Base-by-base conservation (phyloP, 2,888 invertebrate species). In the Criorhina ranunculi region DNA sequence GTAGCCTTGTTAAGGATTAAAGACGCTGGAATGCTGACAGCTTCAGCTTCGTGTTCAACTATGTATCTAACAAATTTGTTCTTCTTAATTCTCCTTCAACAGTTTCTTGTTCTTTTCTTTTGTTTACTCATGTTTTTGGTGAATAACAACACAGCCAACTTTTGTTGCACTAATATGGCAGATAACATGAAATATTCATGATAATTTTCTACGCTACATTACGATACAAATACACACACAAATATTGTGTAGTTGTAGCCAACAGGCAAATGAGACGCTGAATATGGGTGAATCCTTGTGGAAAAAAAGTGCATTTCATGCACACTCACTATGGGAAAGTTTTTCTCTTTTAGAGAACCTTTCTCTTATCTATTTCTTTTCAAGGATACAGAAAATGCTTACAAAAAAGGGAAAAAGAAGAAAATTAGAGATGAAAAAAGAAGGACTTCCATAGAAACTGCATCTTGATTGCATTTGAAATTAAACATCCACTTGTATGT, bases 381-480 rank as follows among this genome's bases (percentile, higher is more conserved):
- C 60, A 60, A 79, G 62, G 69, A 57, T 57, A 75, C n/a, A 70
- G 51, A 51, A 42, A 69, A 37, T 15, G n/a, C n/a, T 40, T 12
- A 24, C 11, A 9, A 15, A 35, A 40, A 40, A 57, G 40, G 12
- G 4, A 44, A 53, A 29, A 51, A 35, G 37, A 11, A 35, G 4
- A 44, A 53, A 29, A 51, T 19, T 24, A 11, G 19, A 42, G 15
- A 31, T 17, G 33, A 6, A 40, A 31, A n/a, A 31, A 31, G n/a
- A n/a, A 49, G n/a, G n/a, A n/a, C n/a, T n/a, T n/a, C n/a, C 5
- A 12, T 29, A 31, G 19, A 17, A 17, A 6, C 59, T 60, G 40
- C 64, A 72, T 77, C 60, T 46, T 53, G 77, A 83, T 73, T 83
- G 82, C 82, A 60, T 83, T 83, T 78, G 17, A 78, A 83, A 78